A percentile compares a stretch with the other conserved stretches of the same genome.
These are phyloP conservation scores for Pogonomyrmex californicus DNA, from an alignment of 1,140 invertebrate species.

Conservation along the genomic window DNA sequence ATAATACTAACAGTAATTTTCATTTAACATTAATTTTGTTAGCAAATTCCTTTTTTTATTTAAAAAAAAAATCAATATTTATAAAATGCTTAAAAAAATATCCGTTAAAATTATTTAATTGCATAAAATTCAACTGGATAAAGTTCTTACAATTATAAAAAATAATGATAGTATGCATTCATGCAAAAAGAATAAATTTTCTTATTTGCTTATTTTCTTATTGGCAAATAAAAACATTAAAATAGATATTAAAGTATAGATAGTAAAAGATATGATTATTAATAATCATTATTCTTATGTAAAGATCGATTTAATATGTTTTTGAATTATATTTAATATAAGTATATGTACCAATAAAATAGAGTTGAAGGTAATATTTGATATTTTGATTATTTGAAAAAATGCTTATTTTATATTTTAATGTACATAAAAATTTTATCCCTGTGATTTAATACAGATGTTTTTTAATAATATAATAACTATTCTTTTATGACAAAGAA, in stretches of 20 bases:
- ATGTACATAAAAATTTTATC: background rate
- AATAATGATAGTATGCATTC: background rate
- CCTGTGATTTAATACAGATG: background rate
- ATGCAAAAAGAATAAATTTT: too few relatives aligned
- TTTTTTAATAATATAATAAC: background rate
- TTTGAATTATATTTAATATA: too few relatives aligned
- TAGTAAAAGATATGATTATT: too few relatives aligned
- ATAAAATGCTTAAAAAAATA: background rate
- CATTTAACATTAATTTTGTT: background rate
- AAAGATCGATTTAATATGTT: too few relatives aligned
- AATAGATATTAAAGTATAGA: too few relatives aligned
- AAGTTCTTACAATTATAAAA: background rate
- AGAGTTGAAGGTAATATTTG: background rate
- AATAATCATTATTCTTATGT: too few relatives aligned
- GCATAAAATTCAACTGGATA: background rate
- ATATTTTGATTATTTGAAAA: background rate
- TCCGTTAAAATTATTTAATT: background rate
- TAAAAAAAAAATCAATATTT: background rate
- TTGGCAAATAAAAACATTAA: too few relatives aligned
- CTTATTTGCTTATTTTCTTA: too few relatives aligned
- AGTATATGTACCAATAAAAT: too few relatives aligned
- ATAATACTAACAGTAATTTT: background rate
- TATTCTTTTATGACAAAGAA: background rate
- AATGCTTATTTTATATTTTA: background rate
- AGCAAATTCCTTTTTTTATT: background rate